Base-by-base conservation (phyloP, 2,797 vertebrate species). In the Uromys caudimaculatus region DNA sequence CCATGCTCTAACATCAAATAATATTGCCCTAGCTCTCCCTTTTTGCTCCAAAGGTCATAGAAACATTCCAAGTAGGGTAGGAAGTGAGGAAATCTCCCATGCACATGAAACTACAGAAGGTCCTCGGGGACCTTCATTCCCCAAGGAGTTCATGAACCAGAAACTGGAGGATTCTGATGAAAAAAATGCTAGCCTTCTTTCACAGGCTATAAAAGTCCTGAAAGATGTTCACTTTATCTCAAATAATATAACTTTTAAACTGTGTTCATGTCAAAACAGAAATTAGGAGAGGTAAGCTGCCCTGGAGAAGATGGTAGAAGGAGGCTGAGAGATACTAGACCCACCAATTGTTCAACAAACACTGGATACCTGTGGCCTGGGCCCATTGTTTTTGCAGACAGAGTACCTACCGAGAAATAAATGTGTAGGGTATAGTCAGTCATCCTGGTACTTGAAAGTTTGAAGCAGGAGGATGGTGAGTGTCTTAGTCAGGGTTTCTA, bases 221-320 rank as follows among this genome's bases (percentile, higher is more conserved):
- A 73, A 91, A 89, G 58, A 50, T 38, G 38, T 69, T 60, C 9
- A 38, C 84, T 90, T 82, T 78, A 77, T 27, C n/a, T 96, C 95
- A 84, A 50, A 85, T 60, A 94, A 91, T 78, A 89, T 54, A 73
- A 73, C 79, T 24, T 93, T 29, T 38, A 92, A 94, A 89, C 52
- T 76, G 23, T 86, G 44, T 87, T 91, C 73, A 32, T 23, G 32
- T 89, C 41, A n/a, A 95, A 96, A 94, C 3, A 89, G 83, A 76
- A 95, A 81, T 71, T 71, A 81, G 81, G 71, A 84, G 52, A 60
- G 54, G 3, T 17, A 23, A 73, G 29, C 4, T 47, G 17, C 0
- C 4, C 10, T 3, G 23, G 32, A 60, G 44, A 89, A 78, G 35
- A 27, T 3, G 29, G 41, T 23, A 8, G 21, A 52, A 17, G 9